Percentiles rank a stretch among this genome's conserved stretches.
Conservation (phyloP, 2,113 vertebrate genomes). For the Cottus gobio region DNA sequence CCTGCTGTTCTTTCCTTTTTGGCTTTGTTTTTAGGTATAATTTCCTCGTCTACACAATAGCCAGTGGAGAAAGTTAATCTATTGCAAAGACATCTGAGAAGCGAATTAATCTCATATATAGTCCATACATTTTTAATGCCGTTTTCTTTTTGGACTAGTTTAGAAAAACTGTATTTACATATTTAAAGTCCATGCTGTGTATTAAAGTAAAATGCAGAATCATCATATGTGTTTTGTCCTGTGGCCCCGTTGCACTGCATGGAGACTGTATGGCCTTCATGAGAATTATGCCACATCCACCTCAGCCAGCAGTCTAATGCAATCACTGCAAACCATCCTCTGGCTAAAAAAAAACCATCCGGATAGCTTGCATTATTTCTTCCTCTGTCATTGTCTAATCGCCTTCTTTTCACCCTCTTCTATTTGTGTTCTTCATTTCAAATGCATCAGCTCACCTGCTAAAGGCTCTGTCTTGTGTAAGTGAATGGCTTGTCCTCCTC, state of each 20-base stretch:
- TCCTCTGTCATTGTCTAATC: neutral
- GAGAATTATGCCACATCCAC: neutral
- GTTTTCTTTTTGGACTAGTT: conserved; percentile 32
- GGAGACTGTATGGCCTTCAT: neutral
- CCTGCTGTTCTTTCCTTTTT: neutral
- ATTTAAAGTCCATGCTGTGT: conserved; percentile 5
- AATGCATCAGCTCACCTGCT: conserved; percentile 16
- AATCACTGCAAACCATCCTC: neutral
- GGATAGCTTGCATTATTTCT: neutral
- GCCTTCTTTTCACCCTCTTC: neutral
- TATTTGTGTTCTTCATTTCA: conserved; percentile 12
- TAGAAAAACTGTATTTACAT: conserved; percentile 25
- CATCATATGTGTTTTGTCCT: neutral
- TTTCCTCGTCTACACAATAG: conserved; percentile 4
- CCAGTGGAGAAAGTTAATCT: conserved; percentile 23
- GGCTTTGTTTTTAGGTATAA: neutral
- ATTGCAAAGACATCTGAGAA: conserved; percentile 39
- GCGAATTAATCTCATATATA: conserved; percentile 30
- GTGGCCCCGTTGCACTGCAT: conserved; percentile 5
- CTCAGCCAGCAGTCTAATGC: neutral
- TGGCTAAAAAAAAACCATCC: neutral
- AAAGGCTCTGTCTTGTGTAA: neutral
- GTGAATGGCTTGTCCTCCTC: conserved; percentile 1
- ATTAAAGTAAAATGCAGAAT: conserved; percentile 1
- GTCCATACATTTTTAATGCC: conserved; percentile 42